Conservation (phyloP, 2,888 invertebrate species). For the Coleophora deauratella region DNA sequence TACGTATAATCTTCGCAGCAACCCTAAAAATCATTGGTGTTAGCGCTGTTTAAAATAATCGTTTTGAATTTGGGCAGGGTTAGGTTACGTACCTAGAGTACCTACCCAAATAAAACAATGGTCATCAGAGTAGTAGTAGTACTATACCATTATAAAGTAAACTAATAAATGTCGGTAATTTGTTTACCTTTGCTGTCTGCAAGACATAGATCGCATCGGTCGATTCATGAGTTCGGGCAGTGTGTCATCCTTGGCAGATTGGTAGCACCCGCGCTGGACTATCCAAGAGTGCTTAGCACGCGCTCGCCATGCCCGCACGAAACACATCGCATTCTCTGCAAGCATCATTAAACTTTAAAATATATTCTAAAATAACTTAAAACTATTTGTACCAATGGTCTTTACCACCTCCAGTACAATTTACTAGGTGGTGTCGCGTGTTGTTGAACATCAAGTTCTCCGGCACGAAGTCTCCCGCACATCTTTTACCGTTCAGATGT, state of each 20-base stretch:
- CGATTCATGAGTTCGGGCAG: conserved; percentile 31
- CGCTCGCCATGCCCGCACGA: conserved; percentile 54
- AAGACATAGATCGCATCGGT: conserved; percentile 51
- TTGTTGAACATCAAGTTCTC: conserved; percentile 31
- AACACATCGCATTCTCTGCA: conserved; percentile 57
- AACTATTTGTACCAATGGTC: background rate
- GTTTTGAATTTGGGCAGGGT: too few relatives aligned
- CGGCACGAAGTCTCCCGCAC: conserved; percentile 42
- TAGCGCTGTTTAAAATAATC: too few relatives aligned
- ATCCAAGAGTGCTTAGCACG: conserved; percentile 55
- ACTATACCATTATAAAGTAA: too few relatives aligned
- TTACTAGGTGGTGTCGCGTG: conserved; percentile 34
- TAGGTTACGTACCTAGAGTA: too few relatives aligned
- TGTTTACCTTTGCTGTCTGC: conserved; percentile 43
- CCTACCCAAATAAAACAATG: too few relatives aligned
- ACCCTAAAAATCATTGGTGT: too few relatives aligned
- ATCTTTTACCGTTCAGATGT: conserved; percentile 31
- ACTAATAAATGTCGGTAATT: too few relatives aligned
- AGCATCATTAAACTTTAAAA: background rate
- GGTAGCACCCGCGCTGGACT: conserved; percentile 62
- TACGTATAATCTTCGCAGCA: too few relatives aligned
- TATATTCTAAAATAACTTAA: background rate
- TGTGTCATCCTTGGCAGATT: conserved; percentile 27
- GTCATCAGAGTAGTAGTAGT: too few relatives aligned
- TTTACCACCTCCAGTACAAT: conserved; percentile 47